Evolutionary conservation across 2,113 vertebrate genomes (phyloP).

Genomic region (Malurus melanocephalus): DNA sequence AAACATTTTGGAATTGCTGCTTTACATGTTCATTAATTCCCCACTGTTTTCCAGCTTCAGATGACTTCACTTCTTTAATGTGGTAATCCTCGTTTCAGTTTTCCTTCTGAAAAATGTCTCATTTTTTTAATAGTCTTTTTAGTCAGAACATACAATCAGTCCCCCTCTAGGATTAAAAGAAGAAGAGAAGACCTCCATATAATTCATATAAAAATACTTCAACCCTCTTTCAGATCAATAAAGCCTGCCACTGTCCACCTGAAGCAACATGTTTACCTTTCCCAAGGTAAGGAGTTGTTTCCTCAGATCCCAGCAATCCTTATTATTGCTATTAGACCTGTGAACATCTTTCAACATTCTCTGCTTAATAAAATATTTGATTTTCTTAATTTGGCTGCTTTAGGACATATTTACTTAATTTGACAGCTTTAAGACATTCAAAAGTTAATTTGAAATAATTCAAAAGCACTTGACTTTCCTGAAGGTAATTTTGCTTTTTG

Average conservation of each 20-base stretch:
- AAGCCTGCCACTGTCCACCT: not conserved
- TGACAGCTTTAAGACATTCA: not conserved
- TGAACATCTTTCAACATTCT: not conserved
- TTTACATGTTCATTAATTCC: not conserved
- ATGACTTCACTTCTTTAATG: not conserved
- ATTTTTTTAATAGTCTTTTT: not conserved
- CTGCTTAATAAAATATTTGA: not conserved
- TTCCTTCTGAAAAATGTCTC: not conserved
- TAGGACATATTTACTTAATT: not conserved
- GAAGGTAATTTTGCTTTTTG: not conserved
- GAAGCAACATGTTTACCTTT: not conserved
- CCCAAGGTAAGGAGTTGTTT: not conserved
- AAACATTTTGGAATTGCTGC: not conserved
- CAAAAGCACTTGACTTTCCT: not conserved
- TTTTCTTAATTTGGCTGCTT: not conserved
- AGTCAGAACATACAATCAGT: not conserved
- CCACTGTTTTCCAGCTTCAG: not conserved
- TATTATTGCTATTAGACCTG: not conserved
- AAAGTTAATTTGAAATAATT: not conserved
- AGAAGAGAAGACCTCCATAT: not conserved
- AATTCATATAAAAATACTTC: not conserved
- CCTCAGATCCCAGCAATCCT: not conserved
- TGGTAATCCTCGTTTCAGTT: not conserved
- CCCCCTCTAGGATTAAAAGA: not conserved
- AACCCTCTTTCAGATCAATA: not conserved